Base-by-base conservation (phyloP, 2,113 vertebrate species). In the Seriola aureovittata region DNA sequence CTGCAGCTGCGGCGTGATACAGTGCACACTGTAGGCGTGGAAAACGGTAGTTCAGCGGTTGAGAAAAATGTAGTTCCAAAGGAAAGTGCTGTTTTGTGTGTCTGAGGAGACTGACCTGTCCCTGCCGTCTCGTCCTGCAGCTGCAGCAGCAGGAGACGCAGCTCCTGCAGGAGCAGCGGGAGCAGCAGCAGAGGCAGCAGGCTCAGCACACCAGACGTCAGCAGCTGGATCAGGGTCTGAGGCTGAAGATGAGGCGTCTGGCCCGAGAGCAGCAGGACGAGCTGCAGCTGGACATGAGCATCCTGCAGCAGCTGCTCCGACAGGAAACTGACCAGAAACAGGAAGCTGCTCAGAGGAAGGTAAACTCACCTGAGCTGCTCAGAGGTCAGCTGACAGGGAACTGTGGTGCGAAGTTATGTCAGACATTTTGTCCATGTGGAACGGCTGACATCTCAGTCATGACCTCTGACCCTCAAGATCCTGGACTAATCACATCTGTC, bases 251-350 rank as follows among this genome's bases (percentile, higher is more conserved):
- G 85, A 93, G 91, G 23, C 93, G 78, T 0, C 84, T 95, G 64
- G 83, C 93, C 3, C 88, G 83, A 67, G 94, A 97, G 78, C 93
- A 94, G 80, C 92, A 95, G 85, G 90, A 93, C 0, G 96, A 98
- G 36, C 93, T 96, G 57, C 93, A 95, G 1, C 64, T 95, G 65
- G 96, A 98, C 70, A 92, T 95, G 93, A 94, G 87, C 70, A 92
- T 97, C 38, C 85, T 97, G 4, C 93, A 97, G 78, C 80, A 87
- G 21, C 65, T 93, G 66, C 89, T 95, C 52, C 36, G 80, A 21
- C 90, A 95, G 75, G 75, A 92, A 0, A 81, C 80, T 0, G 93
- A 95, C 4, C 93, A 96, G n/a, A 63, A 70, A 1, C 77, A 92
- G 25, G 93, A 93, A 11, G 95, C 89, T 14, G 92, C 65, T 23